Evolutionary conservation across 1,140 invertebrate genomes (phyloP), one percentile per base, ranked within the genome.

Genomic region (Capitella teleta): DNA sequence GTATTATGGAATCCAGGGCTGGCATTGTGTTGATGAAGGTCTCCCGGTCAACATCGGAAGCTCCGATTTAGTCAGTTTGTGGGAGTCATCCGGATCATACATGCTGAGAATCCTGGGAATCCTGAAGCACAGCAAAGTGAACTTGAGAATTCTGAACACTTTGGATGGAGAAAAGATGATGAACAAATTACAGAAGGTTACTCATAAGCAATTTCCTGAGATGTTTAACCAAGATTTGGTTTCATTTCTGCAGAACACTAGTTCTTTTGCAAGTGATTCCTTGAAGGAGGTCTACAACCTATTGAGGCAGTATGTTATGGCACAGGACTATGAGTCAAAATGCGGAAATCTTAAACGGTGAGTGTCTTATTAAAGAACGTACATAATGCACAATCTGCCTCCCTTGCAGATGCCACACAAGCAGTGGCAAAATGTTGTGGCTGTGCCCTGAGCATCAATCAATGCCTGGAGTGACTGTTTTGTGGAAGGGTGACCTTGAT

Each of bases 361-460:
- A n/a, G n/a, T n/a, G n/a, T n/a, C n/a, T n/a, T n/a, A n/a, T n/a
- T n/a, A n/a, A n/a, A n/a, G n/a, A n/a, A n/a, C n/a, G n/a, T n/a
- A n/a, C n/a, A n/a, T n/a, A n/a, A n/a, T n/a, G n/a, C n/a, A n/a
- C n/a, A n/a, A n/a, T n/a, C n/a, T n/a, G n/a, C n/a, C n/a, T n/a
- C n/a, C n/a, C n/a, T n/a, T 48, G 3, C 30, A 53, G 54, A 34
- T 57, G 56, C 24, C 28, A 37, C 18, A 21, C 53, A n/a, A 50
- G 50, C 21, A 43, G 26, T 53, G 56, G 56, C 4, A 57, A 57
- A 44, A 43, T 40, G 32, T 26, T 57, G 40, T 57, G 56, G 56
- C 32, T 57, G 25, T 57, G 56, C 47, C 36, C 41, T 5, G 50
- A 57, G 28, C 56, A 57, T 44, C 50, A 51, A 26, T 45, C 47